These are phyloP conservation scores for Lasioglossum albipes DNA, from an alignment of 1,140 invertebrate genomes.

Conservation along the genomic window DNA sequence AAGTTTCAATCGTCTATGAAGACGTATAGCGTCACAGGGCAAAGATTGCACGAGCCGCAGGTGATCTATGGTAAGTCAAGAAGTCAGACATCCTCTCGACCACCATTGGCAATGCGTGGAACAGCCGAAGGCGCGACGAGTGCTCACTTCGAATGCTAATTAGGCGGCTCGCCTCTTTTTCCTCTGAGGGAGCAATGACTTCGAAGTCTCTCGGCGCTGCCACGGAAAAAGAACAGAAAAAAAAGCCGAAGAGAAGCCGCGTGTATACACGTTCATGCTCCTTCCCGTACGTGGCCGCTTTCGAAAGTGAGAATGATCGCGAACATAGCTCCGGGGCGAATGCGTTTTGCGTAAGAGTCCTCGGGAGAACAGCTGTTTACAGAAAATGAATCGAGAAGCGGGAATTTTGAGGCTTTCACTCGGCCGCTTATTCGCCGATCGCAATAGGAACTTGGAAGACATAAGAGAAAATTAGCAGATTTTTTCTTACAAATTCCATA, in stretches of 20 bases:
- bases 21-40: too few relatives aligned
- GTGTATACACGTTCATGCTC: background rate
- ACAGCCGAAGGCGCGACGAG: constrained; percentile 59
- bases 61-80: constrained; percentile 7
- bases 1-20: too few relatives aligned
- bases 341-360: constrained; percentile 8
- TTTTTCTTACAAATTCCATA: background rate
- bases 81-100: background rate
- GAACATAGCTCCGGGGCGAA: constrained; percentile 20
- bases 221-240: background rate
- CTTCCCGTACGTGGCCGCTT: constrained; percentile 22
- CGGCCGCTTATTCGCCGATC: too few relatives aligned
- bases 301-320: constrained; percentile 61
- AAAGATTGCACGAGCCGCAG: background rate
- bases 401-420: background rate
- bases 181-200: constrained; percentile 29
- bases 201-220: background rate
- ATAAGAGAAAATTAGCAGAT: too few relatives aligned
- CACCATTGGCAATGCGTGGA: constrained; percentile 1
- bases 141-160: constrained; percentile 72
- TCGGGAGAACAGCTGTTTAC: background rate
- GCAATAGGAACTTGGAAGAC: too few relatives aligned
- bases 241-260: constrained; percentile 6
- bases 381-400: background rate
- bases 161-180: constrained; percentile 65